Conservation (phyloP, 2,888 invertebrate genomes). For the Corythucha ciliata region DNA sequence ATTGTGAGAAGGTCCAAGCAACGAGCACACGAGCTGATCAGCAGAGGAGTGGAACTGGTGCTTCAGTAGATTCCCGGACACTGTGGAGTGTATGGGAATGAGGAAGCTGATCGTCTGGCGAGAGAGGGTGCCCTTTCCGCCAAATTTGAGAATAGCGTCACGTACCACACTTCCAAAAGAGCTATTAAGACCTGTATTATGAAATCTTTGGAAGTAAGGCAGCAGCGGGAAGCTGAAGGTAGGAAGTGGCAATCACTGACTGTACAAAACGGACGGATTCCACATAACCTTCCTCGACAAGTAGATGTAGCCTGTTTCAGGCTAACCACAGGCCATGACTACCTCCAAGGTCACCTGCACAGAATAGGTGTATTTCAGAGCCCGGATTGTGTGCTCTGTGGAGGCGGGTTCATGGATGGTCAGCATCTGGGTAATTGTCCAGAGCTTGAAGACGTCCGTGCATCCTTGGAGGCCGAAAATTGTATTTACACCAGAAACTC, state of each 20-base stretch:
- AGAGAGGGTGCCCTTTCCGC: constrained; percentile 3
- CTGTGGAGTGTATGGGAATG: constrained; percentile 13
- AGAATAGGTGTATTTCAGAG: constrained; percentile 4
- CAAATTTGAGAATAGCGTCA: neutral
- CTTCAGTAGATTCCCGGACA: constrained; percentile 9
- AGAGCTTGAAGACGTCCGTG: constrained; percentile 11
- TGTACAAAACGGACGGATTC: constrained; percentile 2
- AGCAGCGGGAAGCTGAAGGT: constrained; percentile 2
- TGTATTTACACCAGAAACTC: constrained; percentile 4
- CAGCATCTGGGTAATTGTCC: constrained; percentile 3
- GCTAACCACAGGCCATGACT: constrained; percentile 4
- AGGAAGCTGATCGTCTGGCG: constrained; percentile 4
- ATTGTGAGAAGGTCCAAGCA: constrained; percentile 2
- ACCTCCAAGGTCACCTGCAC: constrained; percentile 9
- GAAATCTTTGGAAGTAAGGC: constrained; percentile 7
- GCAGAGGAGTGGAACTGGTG: neutral
- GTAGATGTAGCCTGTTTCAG: constrained; percentile 6
- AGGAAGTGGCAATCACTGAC: constrained; percentile 11
- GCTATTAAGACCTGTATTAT: neutral
- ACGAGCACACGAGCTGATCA: neutral
- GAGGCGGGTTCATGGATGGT: constrained; percentile 6
- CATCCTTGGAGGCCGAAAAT: constrained; percentile 11
- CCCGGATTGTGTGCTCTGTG: constrained; percentile 8
- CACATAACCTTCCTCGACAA: constrained; percentile 6
- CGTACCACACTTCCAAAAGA: constrained; percentile 8